Conservation (phyloP, 2,888 invertebrate genomes). For the Agonopterix subpropinquella region DNA sequence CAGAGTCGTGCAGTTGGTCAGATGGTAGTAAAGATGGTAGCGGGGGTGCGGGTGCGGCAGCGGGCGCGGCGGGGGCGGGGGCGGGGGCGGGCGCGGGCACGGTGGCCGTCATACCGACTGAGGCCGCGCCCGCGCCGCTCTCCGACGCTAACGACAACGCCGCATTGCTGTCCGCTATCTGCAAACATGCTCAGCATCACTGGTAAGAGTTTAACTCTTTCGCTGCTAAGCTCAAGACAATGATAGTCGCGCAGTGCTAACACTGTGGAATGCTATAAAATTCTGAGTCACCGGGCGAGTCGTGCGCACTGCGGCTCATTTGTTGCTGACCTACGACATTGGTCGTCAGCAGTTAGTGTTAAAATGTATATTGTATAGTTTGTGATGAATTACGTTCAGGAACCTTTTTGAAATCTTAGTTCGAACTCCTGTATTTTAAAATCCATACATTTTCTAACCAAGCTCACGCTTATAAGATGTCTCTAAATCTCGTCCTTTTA, state of each 20-base stretch:
- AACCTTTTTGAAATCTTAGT: too few relatives aligned
- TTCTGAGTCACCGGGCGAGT: too few relatives aligned
- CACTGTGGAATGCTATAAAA: too few relatives aligned
- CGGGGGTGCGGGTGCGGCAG: slow-evolving; percentile 19
- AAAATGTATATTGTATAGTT: too few relatives aligned
- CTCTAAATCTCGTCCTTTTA: too few relatives aligned
- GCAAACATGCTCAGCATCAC: slow-evolving; percentile 42
- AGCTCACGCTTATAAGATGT: too few relatives aligned
- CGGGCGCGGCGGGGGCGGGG: slow-evolving; percentile 18
- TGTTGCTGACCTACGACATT: background rate
- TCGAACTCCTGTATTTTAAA: too few relatives aligned
- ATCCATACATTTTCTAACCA: too few relatives aligned
- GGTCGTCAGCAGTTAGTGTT: background rate
- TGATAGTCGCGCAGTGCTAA: background rate
- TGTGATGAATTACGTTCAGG: too few relatives aligned
- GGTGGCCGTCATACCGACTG: slow-evolving; percentile 7
- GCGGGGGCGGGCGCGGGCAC: slow-evolving; percentile 19
- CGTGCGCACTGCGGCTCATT: too few relatives aligned
- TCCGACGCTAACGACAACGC: slow-evolving; percentile 55
- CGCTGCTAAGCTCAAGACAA: background rate
- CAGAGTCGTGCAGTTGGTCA: slow-evolving; percentile 50
- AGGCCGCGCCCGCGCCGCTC: slow-evolving; percentile 23
- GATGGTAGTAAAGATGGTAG: slow-evolving; percentile 52
- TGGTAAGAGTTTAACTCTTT: slow-evolving; percentile 21
- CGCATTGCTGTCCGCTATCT: slow-evolving; percentile 49